Base-by-base conservation (phyloP, 2,113 vertebrate species). In the Phocoena sinus region DNA sequence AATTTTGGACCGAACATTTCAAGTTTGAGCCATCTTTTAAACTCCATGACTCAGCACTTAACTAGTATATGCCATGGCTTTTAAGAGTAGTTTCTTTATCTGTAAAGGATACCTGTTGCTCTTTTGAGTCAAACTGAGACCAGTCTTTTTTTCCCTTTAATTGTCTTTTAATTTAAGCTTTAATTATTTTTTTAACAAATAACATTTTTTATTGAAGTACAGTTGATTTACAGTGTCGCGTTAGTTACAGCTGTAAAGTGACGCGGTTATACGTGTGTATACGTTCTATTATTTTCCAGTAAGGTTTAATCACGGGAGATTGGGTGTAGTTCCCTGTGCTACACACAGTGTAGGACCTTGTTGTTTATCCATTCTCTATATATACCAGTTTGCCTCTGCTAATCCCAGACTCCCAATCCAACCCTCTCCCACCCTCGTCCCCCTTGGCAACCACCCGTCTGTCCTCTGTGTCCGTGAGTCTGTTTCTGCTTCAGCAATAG, bases 401-500 rank as follows among this genome's bases (percentile, higher is more conserved):
- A 58, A 58, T 21, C 56, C 56, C 74, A 77, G 3, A 33, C 74
- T 50, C 31, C 44, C 31, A 50, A 21, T 9, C 74, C 73, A 50
- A 20, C 28, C 73, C 44, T 77, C 44, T 20, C 74, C 74, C 50
- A 6, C 0, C 18, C 56, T 20, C 56, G 2, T 77, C 44, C 20
- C 15, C 15, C 26, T 50, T 18, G 74, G 44, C 44, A 77, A 33
- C 6, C 0, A 77, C 9, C 28, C 2, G 44, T 50, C 28, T 21
- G 6, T 50, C 33, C 44, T 58, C 44, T 33, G 18, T 15, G 3
- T 50, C 74, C 47, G 15, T 50, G 44, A 77, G 47, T 31, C 44
- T 50, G 28, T 50, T 50, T 77, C 44, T 77, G 44, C 44, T 53
- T 53, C 31, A 50, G 50, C 50, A 33, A 21, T 6, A 50, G 44